Evolutionary conservation across 2,113 vertebrate genomes (phyloP).

Genomic region (Myotis brandtii): DNA sequence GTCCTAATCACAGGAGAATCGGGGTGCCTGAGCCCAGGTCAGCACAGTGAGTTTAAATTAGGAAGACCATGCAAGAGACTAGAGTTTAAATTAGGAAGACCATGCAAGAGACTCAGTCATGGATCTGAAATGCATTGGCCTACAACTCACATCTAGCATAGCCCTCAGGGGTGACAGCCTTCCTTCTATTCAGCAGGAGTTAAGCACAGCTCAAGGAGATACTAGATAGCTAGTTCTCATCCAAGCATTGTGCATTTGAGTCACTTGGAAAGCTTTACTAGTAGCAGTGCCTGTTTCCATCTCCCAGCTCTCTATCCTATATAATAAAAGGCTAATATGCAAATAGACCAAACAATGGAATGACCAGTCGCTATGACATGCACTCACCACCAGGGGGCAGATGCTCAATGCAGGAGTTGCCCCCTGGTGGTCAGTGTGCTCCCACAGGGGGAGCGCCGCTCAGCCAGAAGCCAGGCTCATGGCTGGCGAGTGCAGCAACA

Average conservation of each 20-base stretch:
- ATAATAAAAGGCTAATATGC: too few relatives aligned
- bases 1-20: neutral
- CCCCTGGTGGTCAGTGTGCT: too few relatives aligned
- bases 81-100: neutral
- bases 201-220: neutral
- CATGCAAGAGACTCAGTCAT: neutral
- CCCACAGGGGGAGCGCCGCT: too few relatives aligned
- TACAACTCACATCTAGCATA: neutral
- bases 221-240: neutral
- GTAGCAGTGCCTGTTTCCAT: neutral
- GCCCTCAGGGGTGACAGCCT: too few relatives aligned
- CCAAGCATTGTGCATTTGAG: neutral
- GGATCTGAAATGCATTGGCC: neutral
- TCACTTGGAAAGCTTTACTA: neutral
- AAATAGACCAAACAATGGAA: too few relatives aligned
- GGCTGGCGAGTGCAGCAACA: rapidly evolving
- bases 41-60: neutral
- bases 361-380: too few relatives aligned
- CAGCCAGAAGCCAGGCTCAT: too few relatives aligned
- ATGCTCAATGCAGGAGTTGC: too few relatives aligned
- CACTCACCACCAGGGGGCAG: too few relatives aligned
- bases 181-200: rapidly evolving
- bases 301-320: neutral
- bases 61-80: neutral
- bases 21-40: neutral